Conservation (phyloP, 2,113 vertebrate species). For the Aramus guarauna region DNA sequence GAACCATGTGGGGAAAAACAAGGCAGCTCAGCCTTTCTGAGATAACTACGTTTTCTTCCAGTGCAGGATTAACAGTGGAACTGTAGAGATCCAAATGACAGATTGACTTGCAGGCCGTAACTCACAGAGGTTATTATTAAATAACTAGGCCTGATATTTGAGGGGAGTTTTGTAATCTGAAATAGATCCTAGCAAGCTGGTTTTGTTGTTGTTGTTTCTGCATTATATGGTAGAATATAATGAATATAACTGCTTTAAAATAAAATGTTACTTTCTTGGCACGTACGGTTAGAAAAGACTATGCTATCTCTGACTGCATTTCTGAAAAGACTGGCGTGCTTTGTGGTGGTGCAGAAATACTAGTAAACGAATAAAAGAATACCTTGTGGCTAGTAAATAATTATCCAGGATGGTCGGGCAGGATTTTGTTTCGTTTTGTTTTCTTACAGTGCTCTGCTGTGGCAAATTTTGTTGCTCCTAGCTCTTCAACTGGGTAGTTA, state of each 20-base stretch:
- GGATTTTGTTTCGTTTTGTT: background rate
- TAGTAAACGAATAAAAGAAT: background rate
- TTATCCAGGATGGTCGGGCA: background rate
- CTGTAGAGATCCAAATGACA: background rate
- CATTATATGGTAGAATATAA: background rate
- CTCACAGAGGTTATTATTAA: background rate
- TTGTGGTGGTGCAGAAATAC: background rate
- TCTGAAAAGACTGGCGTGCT: background rate
- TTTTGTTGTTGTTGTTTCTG: background rate
- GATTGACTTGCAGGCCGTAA: background rate
- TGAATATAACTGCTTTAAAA: background rate
- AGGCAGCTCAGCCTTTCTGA: background rate
- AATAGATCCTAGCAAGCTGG: background rate
- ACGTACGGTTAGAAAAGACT: background rate
- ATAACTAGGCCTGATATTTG: background rate
- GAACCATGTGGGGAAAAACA: background rate
- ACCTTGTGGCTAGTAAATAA: conserved; percentile 31
- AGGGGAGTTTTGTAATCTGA: conserved; percentile 25
- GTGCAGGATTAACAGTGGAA: background rate
- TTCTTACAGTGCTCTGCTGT: background rate
- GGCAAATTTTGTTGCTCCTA: background rate
- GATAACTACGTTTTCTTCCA: background rate
- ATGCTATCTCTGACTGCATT: background rate
- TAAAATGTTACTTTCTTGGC: background rate
- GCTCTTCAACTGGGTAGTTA: background rate